A percentile compares a stretch with the other conserved stretches of the same genome.
Evolutionary conservation across 2,113 vertebrate genomes (phyloP).

Genomic region (Crocuta crocuta): DNA sequence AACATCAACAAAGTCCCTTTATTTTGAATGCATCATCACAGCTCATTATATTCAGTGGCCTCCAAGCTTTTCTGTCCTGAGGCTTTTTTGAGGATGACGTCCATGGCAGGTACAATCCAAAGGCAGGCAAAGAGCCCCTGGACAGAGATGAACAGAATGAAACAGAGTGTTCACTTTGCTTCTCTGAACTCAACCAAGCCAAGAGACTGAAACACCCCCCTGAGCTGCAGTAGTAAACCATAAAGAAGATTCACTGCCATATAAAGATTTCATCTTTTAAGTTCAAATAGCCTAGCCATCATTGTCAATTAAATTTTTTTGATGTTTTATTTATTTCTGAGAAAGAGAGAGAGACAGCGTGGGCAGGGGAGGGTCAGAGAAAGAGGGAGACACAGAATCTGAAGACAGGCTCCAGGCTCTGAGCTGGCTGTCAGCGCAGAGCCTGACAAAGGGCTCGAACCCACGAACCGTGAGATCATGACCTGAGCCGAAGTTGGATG

Average conservation of each 20-base stretch:
- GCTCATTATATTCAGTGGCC: not conserved
- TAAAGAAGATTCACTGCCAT: constrained; percentile 66
- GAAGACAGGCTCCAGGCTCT: too few relatives aligned
- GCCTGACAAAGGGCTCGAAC: too few relatives aligned
- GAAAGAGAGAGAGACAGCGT: too few relatives aligned
- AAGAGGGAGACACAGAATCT: too few relatives aligned
- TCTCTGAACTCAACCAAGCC: constrained; percentile 30
- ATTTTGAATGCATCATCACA: not conserved
- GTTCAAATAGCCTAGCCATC: constrained; percentile 48
- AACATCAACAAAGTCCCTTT: not conserved
- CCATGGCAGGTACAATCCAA: constrained; percentile 25
- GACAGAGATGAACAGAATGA: constrained; percentile 47
- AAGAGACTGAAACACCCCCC: not conserved
- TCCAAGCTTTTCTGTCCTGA: constrained; percentile 28
- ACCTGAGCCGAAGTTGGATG: too few relatives aligned
- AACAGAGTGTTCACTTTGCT: constrained; percentile 27
- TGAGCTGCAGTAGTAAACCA: not conserved
- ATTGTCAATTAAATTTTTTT: constrained; percentile 29
- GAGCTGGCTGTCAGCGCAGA: too few relatives aligned
- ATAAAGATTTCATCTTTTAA: constrained; percentile 70
- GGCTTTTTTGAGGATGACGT: constrained; percentile 33
- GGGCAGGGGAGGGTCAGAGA: too few relatives aligned
- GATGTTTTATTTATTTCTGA: too few relatives aligned
- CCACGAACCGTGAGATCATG: too few relatives aligned
- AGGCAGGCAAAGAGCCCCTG: constrained; percentile 20